phyloP scores from a whole-genome alignment of 1,140 invertebrate species.

The Berghia stephanieae region DNA sequence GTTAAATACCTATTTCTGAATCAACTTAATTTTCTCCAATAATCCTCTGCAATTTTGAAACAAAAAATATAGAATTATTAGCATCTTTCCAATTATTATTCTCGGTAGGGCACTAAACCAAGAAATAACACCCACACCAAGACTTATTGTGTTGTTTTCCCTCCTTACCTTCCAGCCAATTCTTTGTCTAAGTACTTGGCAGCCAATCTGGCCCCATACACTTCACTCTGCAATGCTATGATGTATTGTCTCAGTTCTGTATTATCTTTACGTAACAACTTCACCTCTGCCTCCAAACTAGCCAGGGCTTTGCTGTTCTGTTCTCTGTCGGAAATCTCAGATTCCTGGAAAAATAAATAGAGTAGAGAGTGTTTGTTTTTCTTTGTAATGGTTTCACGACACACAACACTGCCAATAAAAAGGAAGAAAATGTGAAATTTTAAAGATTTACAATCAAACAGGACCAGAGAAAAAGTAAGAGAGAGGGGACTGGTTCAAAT shows the following conservation, averaged over 20 bases:
- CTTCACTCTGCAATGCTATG: constrained; percentile 80
- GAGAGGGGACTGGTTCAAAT: too few species aligned
- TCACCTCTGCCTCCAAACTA: constrained; percentile 73
- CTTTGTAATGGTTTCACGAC: not conserved
- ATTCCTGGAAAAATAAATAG: constrained; percentile 57
- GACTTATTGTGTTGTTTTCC: not conserved
- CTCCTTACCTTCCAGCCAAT: constrained; percentile 75
- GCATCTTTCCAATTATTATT: not conserved
- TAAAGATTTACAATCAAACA: too few species aligned
- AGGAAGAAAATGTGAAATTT: not conserved
- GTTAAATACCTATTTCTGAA: too few species aligned
- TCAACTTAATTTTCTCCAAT: too few species aligned
- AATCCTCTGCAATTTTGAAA: too few species aligned
- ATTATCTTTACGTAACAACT: constrained; percentile 77
- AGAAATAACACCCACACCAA: not conserved
- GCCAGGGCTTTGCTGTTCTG: constrained; percentile 61
- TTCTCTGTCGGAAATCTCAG: constrained; percentile 67
- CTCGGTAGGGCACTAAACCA: too few species aligned
- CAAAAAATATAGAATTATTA: not conserved
- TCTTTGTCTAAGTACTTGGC: constrained; percentile 89
- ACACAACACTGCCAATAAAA: not conserved
- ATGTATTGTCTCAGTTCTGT: constrained; percentile 76
- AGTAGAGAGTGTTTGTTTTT: not conserved
- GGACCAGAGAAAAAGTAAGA: too few species aligned
- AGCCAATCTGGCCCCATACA: constrained; percentile 83